Evolutionary conservation across 2,888 invertebrate species (phyloP).

Genomic region (Netelia virgata): DNA sequence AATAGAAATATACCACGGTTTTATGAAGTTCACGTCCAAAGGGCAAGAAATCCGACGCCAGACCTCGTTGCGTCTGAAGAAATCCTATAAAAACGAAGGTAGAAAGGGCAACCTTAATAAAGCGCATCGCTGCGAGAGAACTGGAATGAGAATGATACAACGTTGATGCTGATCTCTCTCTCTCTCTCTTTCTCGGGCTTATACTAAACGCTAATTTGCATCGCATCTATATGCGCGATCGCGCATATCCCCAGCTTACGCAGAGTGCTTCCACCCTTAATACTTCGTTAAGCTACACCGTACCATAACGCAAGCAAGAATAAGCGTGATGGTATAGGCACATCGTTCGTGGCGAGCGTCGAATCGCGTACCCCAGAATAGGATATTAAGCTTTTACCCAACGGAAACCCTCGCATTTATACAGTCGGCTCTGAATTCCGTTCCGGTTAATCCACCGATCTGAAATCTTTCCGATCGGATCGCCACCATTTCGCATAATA

Average conservation of each 20-base stretch:
- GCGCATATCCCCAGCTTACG: slow-evolving; percentile 80
- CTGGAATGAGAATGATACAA: slow-evolving; percentile 37
- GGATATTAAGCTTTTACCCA: slow-evolving; percentile 42
- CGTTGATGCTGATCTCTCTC: slow-evolving; percentile 70
- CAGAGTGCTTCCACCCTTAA: slow-evolving; percentile 81
- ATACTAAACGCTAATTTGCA: slow-evolving; percentile 83
- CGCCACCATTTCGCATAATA: slow-evolving; percentile 12
- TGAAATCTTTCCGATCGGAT: slow-evolving; percentile 28
- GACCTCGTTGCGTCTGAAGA: neutral
- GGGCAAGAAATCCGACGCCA: neutral
- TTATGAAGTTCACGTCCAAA: neutral
- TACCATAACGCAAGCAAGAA: slow-evolving; percentile 53
- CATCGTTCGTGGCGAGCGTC: slow-evolving; percentile 44
- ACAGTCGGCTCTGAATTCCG: slow-evolving; percentile 18
- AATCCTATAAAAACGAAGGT: slow-evolving; percentile 50
- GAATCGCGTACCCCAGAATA: slow-evolving; percentile 17
- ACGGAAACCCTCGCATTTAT: neutral
- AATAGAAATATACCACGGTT: neutral
- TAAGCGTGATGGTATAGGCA: slow-evolving; percentile 29
- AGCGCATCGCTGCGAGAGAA: slow-evolving; percentile 12
- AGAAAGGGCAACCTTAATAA: slow-evolving; percentile 37
- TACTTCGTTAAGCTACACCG: slow-evolving; percentile 72
- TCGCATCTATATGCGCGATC: slow-evolving; percentile 83
- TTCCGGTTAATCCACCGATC: slow-evolving; percentile 32
- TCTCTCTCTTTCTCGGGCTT: slow-evolving; percentile 71